phyloP scores from a whole-genome alignment of 2,113 vertebrate genomes.

The Lophura nycthemera region DNA sequence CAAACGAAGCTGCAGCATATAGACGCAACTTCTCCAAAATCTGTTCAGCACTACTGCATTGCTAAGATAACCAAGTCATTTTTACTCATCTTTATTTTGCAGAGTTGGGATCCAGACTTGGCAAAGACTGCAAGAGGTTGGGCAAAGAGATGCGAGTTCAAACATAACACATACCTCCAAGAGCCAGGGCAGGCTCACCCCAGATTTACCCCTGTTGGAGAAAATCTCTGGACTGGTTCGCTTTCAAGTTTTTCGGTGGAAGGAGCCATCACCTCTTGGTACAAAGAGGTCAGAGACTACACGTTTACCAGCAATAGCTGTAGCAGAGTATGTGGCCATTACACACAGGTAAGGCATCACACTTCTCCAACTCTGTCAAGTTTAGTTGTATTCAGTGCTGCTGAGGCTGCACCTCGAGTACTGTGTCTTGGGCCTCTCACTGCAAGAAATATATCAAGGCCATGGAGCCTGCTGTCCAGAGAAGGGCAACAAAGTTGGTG shows the following conservation, averaged over 20 bases:
- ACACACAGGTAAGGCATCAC: constrained; percentile 62
- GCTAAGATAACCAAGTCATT: neutral
- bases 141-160: constrained; percentile 48
- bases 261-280: constrained; percentile 10
- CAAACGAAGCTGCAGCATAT: neutral
- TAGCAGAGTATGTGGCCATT: constrained; percentile 33
- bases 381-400: no score
- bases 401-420: no score
- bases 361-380: neutral
- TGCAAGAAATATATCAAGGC: no score
- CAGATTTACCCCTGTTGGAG: constrained; percentile 17
- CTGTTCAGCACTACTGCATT: neutral
- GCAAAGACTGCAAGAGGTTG: constrained; percentile 60
- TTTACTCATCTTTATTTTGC: constrained; percentile 25
- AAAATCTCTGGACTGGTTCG: constrained; percentile 72
- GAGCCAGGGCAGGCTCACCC: constrained; percentile 37
- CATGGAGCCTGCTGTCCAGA: no score
- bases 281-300: neutral
- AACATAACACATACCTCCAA: constrained; percentile 50
- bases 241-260: neutral
- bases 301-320: neutral
- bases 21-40: neutral
- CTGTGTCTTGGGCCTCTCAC: no score
- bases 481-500: no score
- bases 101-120: constrained; percentile 73